Conservation (phyloP, 2,797 vertebrate genomes). For the Champsocephalus gunnari region DNA sequence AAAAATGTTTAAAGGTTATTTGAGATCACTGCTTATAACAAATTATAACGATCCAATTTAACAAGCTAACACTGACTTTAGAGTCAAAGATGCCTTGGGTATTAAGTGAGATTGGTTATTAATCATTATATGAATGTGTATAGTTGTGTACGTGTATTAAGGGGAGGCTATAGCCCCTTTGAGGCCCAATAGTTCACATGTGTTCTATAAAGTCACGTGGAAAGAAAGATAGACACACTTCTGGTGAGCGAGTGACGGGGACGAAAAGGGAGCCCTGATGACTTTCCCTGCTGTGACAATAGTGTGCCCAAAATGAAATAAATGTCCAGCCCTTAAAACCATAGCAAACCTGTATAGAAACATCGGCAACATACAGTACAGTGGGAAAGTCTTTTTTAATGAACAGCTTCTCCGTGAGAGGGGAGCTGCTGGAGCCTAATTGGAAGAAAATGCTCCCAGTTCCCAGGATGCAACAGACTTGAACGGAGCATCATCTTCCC, state of each 20-base stretch:
- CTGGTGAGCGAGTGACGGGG: neutral
- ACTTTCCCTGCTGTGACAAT: neutral
- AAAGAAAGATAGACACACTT: slow-evolving; percentile 41
- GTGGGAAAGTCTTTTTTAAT: neutral
- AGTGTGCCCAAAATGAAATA: neutral
- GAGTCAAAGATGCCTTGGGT: neutral
- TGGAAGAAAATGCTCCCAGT: neutral
- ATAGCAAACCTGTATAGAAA: neutral
- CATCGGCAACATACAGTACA: neutral
- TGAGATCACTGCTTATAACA: neutral
- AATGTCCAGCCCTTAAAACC: neutral
- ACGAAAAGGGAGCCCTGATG: neutral
- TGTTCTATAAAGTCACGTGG: slow-evolving; percentile 21
- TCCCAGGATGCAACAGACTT: slow-evolving; percentile 1
- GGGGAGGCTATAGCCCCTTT: neutral
- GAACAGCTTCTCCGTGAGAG: neutral
- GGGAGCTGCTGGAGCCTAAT: neutral
- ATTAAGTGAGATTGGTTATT: neutral
- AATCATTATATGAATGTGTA: neutral
- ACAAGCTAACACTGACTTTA: neutral
- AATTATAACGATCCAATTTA: neutral
- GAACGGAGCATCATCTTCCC: neutral
- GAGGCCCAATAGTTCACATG: slow-evolving; percentile 32
- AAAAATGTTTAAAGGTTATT: neutral
- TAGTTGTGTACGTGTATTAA: neutral